Conservation (phyloP, 2,888 invertebrate species). For the Drosophila macrospina region DNA sequence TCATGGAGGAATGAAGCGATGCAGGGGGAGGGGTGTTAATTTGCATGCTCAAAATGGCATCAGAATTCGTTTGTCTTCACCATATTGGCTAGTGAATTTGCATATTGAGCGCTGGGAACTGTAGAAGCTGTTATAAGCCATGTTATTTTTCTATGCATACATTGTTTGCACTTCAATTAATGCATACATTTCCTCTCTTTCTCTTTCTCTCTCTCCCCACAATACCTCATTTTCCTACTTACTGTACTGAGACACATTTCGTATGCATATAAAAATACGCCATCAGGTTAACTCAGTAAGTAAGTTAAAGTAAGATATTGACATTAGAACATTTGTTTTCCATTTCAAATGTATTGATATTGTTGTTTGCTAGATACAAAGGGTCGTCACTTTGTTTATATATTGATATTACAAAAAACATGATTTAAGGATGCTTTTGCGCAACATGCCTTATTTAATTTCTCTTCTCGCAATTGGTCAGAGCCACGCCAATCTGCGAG, state of each 20-base stretch:
- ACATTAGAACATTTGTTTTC: too few species aligned
- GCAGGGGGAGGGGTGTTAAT: constrained; percentile 43
- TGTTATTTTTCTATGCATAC: constrained; percentile 61
- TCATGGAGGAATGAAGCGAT: too few species aligned
- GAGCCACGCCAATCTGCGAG: too few species aligned
- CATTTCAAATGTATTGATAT: too few species aligned
- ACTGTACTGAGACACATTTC: not conserved
- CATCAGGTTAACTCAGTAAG: not conserved
- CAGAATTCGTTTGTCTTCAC: constrained; percentile 34
- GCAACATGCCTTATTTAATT: too few species aligned
- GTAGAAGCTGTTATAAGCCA: constrained; percentile 49
- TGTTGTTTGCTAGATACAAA: too few species aligned
- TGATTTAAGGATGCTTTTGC: too few species aligned
- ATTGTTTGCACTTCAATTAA: constrained; percentile 68
- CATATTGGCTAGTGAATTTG: constrained; percentile 44
- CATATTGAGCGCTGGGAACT: constrained; percentile 48
- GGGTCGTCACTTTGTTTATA: too few species aligned
- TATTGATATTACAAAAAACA: too few species aligned
- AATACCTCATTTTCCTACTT: not conserved
- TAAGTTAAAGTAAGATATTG: not conserved
- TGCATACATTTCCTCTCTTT: constrained; percentile 31
- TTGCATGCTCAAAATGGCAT: constrained; percentile 66
- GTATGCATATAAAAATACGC: constrained; percentile 1
- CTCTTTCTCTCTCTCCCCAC: too few species aligned
- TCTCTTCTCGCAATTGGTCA: too few species aligned